Evolutionary conservation across 2,113 vertebrate genomes (phyloP).

Genomic region (Mastomys coucha): DNA sequence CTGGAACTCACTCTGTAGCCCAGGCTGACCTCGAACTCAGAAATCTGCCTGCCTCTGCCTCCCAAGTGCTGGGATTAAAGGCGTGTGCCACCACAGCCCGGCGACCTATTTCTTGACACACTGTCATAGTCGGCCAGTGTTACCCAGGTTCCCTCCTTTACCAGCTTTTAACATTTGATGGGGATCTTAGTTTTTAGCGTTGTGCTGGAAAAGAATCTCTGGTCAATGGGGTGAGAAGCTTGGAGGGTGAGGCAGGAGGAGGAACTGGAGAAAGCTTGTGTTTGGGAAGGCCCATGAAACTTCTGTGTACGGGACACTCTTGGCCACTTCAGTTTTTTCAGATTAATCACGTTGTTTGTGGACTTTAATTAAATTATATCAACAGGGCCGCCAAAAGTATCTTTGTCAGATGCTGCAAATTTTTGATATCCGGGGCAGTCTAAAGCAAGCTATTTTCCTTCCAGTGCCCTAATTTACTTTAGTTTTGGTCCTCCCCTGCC

Average conservation of each 20-base stretch:
- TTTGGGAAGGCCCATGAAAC: background rate
- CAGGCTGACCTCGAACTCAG: too few species aligned
- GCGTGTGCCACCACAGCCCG: too few species aligned
- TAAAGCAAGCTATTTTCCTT: background rate
- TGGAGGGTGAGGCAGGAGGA: background rate
- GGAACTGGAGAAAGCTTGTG: background rate
- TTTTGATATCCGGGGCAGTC: background rate
- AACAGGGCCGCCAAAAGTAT: background rate
- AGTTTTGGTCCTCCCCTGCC: background rate
- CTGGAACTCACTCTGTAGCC: too few species aligned
- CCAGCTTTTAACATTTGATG: background rate
- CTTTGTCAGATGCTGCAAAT: background rate
- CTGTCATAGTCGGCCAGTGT: background rate
- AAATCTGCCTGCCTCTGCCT: too few species aligned
- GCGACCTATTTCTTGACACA: slow-evolving; percentile 14
- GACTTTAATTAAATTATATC: slow-evolving; percentile 25
- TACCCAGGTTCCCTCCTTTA: slow-evolving; percentile 21
- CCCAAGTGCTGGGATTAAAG: too few species aligned
- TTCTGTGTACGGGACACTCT: background rate
- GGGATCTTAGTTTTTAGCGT: background rate
- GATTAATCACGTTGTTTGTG: slow-evolving; percentile 10
- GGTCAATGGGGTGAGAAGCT: background rate
- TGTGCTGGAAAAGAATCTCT: background rate
- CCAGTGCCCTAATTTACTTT: background rate
- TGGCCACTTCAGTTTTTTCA: background rate